Base-by-base conservation (phyloP, 2,888 invertebrate genomes). In the Andrena minutula region DNA sequence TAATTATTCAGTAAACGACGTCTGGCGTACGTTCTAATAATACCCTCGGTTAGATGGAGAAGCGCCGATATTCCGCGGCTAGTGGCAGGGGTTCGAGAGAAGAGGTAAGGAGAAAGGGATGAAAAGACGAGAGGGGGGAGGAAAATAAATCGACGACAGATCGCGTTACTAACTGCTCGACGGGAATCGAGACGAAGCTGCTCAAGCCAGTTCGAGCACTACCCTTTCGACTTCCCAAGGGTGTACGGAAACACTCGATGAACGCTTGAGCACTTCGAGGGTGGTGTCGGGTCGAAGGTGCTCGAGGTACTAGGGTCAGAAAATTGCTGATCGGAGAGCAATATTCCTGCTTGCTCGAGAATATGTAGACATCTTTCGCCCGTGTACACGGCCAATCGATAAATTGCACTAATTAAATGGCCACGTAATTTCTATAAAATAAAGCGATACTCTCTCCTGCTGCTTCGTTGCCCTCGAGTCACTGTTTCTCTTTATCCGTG, bases 261-360 rank as follows among this genome's bases (percentile, higher is more conserved):
- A 87, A 70, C 82, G 79, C 80, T 88, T 73, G 84, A 88, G 79
- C 81, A 75, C 86, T 85, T 87, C 73, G 73, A 88, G 86, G 79
- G 81, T 85, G 84, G 82, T 82, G 86, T 86, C 88, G 86, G 84
- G 86, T 84, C 85, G 85, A 76, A 85, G 85, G 87, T 85, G 79
- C 79, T 86, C 76, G 84, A 84, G 68, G 75, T 86, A 84, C 86
- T 79, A 56, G 82, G 76, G 76, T 86, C 82, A 84, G 79, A 88
- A 88, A 88, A 88, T 88, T 86, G 87, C 87, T 88, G 87, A 88
- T 88, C 87, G 78, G 80, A 79, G 70, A 80, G 76, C 86, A 86
- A 84, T 86, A 84, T 85, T 87, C 76, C 79, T 82, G 79, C 70
- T 66, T 47, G 76, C 76, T 75, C 68, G 70, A 82, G 85, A 84